phyloP scores from a whole-genome alignment of 2,888 invertebrate genomes.

The Drosophila nigritarsus region DNA sequence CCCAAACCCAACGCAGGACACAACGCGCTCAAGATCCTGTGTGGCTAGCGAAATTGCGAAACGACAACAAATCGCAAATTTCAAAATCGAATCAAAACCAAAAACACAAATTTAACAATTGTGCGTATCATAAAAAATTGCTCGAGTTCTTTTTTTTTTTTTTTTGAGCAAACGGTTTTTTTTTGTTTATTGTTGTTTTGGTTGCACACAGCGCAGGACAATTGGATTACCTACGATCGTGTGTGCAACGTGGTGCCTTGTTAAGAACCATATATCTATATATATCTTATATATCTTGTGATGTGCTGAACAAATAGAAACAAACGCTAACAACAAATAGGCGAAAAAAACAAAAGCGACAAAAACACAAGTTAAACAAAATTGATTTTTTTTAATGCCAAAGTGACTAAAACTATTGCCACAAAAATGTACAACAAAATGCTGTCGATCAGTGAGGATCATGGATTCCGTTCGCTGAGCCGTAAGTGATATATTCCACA shows the following conservation, averaged over 20 bases:
- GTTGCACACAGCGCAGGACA: conserved; percentile 68
- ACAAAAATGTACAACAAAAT: conserved; percentile 81
- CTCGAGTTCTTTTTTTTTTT: conserved; percentile 27
- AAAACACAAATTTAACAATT: conserved; percentile 8
- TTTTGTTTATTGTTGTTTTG: conserved; percentile 16
- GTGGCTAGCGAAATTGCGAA: conserved; percentile 24
- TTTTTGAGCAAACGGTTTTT: conserved; percentile 11
- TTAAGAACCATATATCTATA: conserved; percentile 4
- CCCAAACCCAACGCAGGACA: conserved; percentile 22
- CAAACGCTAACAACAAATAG: conserved; percentile 16
- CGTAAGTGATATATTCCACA: conserved; percentile 81
- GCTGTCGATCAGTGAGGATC: conserved; percentile 85
- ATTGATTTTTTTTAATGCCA: conserved; percentile 42
- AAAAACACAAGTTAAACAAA: conserved; percentile 18
- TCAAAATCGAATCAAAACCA: not conserved
- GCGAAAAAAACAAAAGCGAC: conserved; percentile 12
- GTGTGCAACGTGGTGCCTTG: conserved; percentile 62
- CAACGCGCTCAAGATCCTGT: conserved; percentile 49
- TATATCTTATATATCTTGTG: conserved; percentile 40
- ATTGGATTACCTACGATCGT: conserved; percentile 78
- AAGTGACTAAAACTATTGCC: conserved; percentile 30
- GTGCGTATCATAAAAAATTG: conserved; percentile 23
- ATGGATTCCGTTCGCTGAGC: conserved; percentile 85
- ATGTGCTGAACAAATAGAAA: conserved; percentile 49
- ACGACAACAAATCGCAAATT: conserved; percentile 14